phyloP scores from a whole-genome alignment of 2,113 vertebrate genomes.

The Haemorhous mexicanus region DNA sequence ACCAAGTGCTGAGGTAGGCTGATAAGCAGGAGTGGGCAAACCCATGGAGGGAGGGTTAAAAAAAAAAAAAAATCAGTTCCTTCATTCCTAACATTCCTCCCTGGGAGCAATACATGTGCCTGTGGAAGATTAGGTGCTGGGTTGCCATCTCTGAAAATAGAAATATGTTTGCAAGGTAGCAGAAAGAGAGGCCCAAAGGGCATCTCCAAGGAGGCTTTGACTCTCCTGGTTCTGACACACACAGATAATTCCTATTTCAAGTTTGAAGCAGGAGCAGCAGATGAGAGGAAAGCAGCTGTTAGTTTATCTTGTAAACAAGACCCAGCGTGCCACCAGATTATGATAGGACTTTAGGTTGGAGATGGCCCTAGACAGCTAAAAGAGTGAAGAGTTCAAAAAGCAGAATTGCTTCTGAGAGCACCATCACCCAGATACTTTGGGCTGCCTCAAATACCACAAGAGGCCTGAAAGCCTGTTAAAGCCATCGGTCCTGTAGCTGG shows the following conservation, averaged over 20 bases:
- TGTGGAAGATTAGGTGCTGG: constrained; percentile 50
- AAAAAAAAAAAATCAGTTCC: neutral
- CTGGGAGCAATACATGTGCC: constrained; percentile 24
- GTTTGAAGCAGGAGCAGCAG: neutral
- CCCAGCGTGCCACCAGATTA: neutral
- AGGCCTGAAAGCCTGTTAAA: neutral
- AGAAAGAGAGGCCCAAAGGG: constrained; percentile 51
- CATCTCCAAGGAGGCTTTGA: constrained; percentile 48
- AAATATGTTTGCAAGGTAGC: constrained; percentile 23
- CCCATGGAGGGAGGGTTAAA: neutral
- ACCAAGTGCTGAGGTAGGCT: neutral
- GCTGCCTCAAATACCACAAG: neutral
- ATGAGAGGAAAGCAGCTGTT: constrained; percentile 49
- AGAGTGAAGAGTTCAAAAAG: neutral
- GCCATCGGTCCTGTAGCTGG: neutral
- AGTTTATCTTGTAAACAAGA: constrained; percentile 55
- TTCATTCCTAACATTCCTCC: constrained; percentile 20
- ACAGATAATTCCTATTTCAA: constrained; percentile 46
- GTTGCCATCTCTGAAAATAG: constrained; percentile 21
- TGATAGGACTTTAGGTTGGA: neutral
- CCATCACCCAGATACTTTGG: neutral
- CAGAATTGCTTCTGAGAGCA: neutral
- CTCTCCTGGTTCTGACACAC: constrained; percentile 30
- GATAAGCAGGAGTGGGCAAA: constrained; percentile 21
- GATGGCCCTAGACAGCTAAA: neutral